Base-by-base conservation (phyloP, 2,797 vertebrate species). In the Acomys russatus region DNA sequence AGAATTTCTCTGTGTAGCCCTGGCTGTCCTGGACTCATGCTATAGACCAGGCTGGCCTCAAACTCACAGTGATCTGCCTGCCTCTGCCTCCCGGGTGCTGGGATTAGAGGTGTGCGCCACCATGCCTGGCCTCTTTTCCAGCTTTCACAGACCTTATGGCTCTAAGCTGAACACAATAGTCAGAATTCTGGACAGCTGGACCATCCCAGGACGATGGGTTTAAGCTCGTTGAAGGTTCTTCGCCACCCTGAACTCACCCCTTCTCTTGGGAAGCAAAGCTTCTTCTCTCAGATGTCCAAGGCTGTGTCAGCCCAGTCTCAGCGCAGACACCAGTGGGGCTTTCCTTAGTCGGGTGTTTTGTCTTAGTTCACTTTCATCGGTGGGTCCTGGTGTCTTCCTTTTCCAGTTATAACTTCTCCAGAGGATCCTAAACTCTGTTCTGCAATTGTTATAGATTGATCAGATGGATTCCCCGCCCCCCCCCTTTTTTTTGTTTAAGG, bases 401-500 rank as follows among this genome's bases (percentile, higher is more conserved):
- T 74, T 93, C 64, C 51, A 76, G 73, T 88, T 73, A 20, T 59
- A 44, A 77, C 71, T 44, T 76, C 61, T 73, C 44, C 20, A 59
- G 91, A 54, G 82, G 44, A 66, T 38, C 44, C 22, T 85, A 73
- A n/a, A 68, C 71, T 88, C 30, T 56, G 82, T 66, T 86, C 78
- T 91, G 56, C 49, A n/a, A 11, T 89, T 90, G 56, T 64, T 86
- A 54, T 11, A 35, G 51, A 44, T 71, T 91, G 89, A 8, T 83
- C 74, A 79, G 38, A 38, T 71, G 83, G 44, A 15, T 83, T 77
- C 66, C 35, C n/a, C n/a, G n/a, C n/a, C 11, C 30, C 76, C 1
- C n/a, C 20, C 51, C 73, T 35, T 95, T 93, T 90, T 56, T 78
- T 78, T 78, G 8, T 88, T 89, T 44, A 80, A 88, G n/a, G n/a